Evolutionary conservation across 2,113 vertebrate species (phyloP), one percentile per base, ranked within the genome.

Genomic region (Marmota flaviventris): DNA sequence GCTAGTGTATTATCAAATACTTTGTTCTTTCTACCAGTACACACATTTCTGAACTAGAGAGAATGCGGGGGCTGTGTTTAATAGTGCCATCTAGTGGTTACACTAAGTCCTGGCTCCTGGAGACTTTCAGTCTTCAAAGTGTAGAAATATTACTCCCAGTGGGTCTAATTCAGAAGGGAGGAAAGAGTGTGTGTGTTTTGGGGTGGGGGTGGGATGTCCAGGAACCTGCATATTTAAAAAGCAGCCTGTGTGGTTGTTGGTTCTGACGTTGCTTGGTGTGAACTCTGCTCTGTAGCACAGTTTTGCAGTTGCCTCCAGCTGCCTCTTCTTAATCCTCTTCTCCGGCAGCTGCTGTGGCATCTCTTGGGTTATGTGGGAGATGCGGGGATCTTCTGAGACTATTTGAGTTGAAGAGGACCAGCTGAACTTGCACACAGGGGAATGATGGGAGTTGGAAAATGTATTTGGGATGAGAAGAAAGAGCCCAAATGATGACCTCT

Each of bases 31-130:
- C n/a, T n/a, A 29, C 24, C 17, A 1, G 3, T 2, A 20, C 37
- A 34, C 42, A 4, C 18, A 2, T 39, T 89, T 83, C 77, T n/a
- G 77, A 85, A 25, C 27, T 70, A 8, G 18, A n/a, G 16, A 37
- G 32, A 56, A 42, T 34, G 12, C 2, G 10, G n/a, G 18, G n/a
- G 37, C 34, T 32, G 4, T 78, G 78, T 56, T 17, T 61, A 67
- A n/a, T 69, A 53, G 12, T 58, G 96, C 93, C 96, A 89, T 69
- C 97, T 98, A 76, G 96, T 89, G 97, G 97, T 77, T 34, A 58
- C 7, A 95, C 1, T 70, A n/a, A 51, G 14, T 42, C 24, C 2
- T 13, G 22, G 20, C 25, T 61, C 72, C 17, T 78, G 11, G 34
- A 85, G 37, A 32, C 27, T 63, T 29, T 67, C 16, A 1, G 4